Percentiles rank a stretch among this genome's conserved stretches.
Conservation (phyloP, 2,113 vertebrate genomes). For the Chlamydotis undulata region DNA sequence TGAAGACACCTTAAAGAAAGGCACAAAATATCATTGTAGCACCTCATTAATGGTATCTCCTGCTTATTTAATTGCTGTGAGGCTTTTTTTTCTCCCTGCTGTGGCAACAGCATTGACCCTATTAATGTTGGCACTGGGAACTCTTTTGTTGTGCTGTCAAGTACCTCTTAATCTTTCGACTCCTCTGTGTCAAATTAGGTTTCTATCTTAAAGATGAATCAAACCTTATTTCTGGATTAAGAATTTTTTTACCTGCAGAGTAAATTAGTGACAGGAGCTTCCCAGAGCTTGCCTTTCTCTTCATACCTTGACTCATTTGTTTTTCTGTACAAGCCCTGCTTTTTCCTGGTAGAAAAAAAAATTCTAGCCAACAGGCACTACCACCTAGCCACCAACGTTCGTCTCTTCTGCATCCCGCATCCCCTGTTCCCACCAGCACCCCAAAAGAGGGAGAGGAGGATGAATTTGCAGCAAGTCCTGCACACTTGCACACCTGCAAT, state of each 20-base stretch:
- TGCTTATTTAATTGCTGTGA: constrained; percentile 15
- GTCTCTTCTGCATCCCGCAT: fast-evolving
- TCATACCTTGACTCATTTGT: background rate
- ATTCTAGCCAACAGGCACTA: background rate
- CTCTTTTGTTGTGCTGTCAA: background rate
- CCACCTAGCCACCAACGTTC: background rate
- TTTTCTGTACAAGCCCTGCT: background rate
- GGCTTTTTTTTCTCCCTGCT: constrained; percentile 23
- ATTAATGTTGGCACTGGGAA: background rate
- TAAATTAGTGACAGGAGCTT: constrained; percentile 2
- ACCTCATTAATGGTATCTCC: background rate
- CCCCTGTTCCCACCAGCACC: background rate
- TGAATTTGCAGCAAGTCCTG: background rate
- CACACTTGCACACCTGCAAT: background rate
- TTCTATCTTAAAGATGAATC: constrained; percentile 8
- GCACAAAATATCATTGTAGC: background rate
- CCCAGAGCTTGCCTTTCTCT: background rate
- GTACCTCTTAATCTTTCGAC: constrained; percentile 25
- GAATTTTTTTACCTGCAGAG: background rate
- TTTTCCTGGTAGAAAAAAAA: background rate
- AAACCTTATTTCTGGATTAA: constrained; percentile 13
- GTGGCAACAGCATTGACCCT: background rate
- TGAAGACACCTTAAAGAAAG: background rate
- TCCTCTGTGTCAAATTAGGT: background rate
- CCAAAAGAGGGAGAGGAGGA: background rate